phyloP scores from a whole-genome alignment of 2,113 vertebrate species.

The Pyxicephalus adspersus region DNA sequence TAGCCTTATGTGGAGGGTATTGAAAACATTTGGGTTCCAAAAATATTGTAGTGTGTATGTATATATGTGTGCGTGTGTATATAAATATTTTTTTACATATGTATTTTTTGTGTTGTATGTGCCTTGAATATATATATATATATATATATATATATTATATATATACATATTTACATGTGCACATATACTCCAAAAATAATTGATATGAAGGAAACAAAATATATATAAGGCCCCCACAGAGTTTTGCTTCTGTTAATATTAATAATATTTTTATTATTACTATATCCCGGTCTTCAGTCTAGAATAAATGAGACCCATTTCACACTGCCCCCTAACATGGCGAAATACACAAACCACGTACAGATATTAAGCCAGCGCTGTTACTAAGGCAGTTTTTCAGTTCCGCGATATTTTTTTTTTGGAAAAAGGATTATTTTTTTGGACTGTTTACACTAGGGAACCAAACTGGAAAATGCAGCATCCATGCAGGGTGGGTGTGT shows the following conservation, averaged over 20 bases:
- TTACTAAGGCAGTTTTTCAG: no score
- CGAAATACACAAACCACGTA: no score
- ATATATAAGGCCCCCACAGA: not conserved
- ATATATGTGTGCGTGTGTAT: not conserved
- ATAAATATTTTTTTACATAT: not conserved
- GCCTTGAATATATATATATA: not conserved
- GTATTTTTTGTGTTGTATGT: not conserved
- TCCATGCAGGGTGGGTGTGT: conserved; percentile 20
- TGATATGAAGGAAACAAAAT: not conserved
- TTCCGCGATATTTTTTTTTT: no score
- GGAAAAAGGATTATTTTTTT: no score
- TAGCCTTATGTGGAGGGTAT: no score
- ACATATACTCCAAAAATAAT: not conserved
- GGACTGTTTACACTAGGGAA: not conserved
- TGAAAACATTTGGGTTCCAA: no score
- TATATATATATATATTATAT: not conserved
- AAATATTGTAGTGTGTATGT: not conserved
- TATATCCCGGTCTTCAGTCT: not conserved
- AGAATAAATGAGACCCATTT: not conserved
- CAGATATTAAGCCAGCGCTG: no score
- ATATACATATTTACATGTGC: not conserved
- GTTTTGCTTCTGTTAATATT: not conserved
- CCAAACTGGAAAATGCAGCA: not conserved
- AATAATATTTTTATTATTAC: not conserved
- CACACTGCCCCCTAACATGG: no score